Conservation (phyloP, 2,113 vertebrate genomes). For the Amphiprion ocellaris region DNA sequence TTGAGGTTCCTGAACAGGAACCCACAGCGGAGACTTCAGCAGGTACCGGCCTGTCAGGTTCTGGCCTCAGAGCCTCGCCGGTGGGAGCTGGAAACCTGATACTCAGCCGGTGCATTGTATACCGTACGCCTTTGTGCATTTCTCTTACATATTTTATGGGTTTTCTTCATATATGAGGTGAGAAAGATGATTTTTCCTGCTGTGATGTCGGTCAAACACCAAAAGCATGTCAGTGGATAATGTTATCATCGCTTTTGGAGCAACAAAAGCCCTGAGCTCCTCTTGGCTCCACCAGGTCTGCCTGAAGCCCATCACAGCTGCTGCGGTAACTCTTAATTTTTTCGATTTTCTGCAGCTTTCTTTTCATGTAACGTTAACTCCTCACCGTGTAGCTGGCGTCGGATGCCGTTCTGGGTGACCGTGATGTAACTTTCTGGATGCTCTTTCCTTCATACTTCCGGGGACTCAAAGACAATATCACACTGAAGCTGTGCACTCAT, state of each 20-base stretch:
- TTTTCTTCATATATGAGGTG: slow-evolving; percentile 15
- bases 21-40: slow-evolving; percentile 22
- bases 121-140: background rate
- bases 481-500: too few relatives aligned
- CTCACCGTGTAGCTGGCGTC: too few relatives aligned
- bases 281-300: background rate
- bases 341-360: background rate
- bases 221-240: slow-evolving; percentile 14
- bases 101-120: background rate
- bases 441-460: too few relatives aligned
- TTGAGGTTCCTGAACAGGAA: background rate
- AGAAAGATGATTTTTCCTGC: slow-evolving; percentile 11
- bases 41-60: slow-evolving; percentile 41
- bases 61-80: slow-evolving; percentile 28
- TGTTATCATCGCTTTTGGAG: background rate
- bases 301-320: background rate
- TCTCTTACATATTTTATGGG: slow-evolving; percentile 1
- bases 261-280: slow-evolving; percentile 1
- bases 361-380: background rate
- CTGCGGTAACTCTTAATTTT: background rate
- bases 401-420: too few relatives aligned
- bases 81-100: slow-evolving; percentile 26
- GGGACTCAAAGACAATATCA: too few relatives aligned
- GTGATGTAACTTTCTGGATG: too few relatives aligned
- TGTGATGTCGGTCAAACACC: slow-evolving; percentile 11